Percentiles rank a stretch among this genome's conserved stretches.
Conservation (phyloP, 2,888 invertebrate genomes). For the Hemistola chrysoprasaria region DNA sequence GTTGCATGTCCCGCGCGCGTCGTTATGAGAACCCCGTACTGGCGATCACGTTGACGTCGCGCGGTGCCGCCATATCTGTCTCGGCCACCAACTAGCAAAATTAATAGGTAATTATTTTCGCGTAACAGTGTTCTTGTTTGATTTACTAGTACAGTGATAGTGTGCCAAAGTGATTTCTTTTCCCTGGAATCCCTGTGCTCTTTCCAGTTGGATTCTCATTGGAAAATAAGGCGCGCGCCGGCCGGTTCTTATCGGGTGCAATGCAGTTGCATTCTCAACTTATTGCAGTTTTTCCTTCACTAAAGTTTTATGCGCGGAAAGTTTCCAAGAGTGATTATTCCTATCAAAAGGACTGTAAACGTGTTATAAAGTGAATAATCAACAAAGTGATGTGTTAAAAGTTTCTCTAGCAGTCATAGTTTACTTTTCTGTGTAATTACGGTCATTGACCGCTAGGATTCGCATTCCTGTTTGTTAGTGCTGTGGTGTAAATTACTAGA, state of each 20-base stretch:
- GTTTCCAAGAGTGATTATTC: conserved; percentile 69
- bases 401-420: conserved; percentile 69
- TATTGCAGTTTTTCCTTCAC: conserved; percentile 80
- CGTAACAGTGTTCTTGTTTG: conserved; percentile 67
- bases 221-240: conserved; percentile 77
- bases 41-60: conserved; percentile 86
- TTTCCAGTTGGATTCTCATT: conserved; percentile 76
- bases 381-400: conserved; percentile 66
- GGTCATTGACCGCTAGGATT: conserved; percentile 82
- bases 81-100: conserved; percentile 83
- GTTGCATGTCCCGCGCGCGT: conserved; percentile 89
- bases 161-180: conserved; percentile 65
- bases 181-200: conserved; percentile 52
- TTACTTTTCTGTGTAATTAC: conserved; percentile 77
- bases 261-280: conserved; percentile 82
- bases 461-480: conserved; percentile 70
- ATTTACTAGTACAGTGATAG: conserved; percentile 61
- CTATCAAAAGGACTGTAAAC: conserved; percentile 54
- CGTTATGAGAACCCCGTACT: conserved; percentile 89
- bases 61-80: conserved; percentile 87
- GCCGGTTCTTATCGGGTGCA: conserved; percentile 82
- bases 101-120: conserved; percentile 83
- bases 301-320: conserved; percentile 78
- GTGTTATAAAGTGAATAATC: conserved; percentile 70
- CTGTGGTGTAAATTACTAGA: conserved; percentile 55